Evolutionary conservation across 2,888 invertebrate genomes (phyloP).

Genomic region (Spilosoma lubricipeda): DNA sequence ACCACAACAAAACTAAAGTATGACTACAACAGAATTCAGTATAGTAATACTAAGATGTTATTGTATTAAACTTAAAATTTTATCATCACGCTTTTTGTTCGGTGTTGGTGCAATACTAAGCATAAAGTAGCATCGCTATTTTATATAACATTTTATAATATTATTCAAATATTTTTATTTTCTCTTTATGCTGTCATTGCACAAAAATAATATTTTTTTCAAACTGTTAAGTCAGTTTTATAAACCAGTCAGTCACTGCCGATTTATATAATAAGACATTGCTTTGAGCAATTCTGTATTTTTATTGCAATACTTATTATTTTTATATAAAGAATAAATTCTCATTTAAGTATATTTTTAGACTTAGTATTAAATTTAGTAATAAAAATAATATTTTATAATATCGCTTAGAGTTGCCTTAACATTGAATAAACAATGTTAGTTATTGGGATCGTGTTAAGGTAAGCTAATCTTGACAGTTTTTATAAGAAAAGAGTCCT

Average conservation of each 20-base stretch:
- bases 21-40: too few relatives aligned
- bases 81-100: slow-evolving; percentile 43
- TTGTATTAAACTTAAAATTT: slow-evolving; percentile 35
- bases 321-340: slow-evolving; percentile 64
- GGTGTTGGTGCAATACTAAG: slow-evolving; percentile 70
- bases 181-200: slow-evolving; percentile 61
- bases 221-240: slow-evolving; percentile 55
- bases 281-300: slow-evolving; percentile 71
- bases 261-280: slow-evolving; percentile 64
- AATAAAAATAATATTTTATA: slow-evolving; percentile 33
- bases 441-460: neutral
- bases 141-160: slow-evolving; percentile 17
- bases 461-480: neutral
- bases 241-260: slow-evolving; percentile 83
- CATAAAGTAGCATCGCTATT: slow-evolving; percentile 55
- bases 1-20: too few relatives aligned
- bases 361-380: slow-evolving; percentile 39
- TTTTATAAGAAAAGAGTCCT: neutral
- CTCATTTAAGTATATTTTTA: slow-evolving; percentile 58
- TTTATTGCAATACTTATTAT: slow-evolving; percentile 71
- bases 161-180: slow-evolving; percentile 32
- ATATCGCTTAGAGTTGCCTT: slow-evolving; percentile 51
- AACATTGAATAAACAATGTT: slow-evolving; percentile 34
- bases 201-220: slow-evolving; percentile 36
- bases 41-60: slow-evolving; percentile 15